Evolutionary conservation across 2,797 vertebrate species (phyloP).

Genomic region (Pteronotus mesoamericanus): DNA sequence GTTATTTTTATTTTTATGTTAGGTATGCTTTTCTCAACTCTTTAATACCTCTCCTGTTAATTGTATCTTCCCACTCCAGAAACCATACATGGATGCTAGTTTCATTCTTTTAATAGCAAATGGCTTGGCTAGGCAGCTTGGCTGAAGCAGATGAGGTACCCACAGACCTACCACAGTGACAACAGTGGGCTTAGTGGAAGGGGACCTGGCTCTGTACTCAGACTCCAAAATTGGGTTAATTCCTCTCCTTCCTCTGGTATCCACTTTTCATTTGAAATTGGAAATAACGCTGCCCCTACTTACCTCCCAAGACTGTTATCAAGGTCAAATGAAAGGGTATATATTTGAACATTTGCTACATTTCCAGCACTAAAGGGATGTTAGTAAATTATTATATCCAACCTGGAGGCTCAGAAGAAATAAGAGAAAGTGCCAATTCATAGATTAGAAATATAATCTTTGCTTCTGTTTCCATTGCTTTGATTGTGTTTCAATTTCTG

Average conservation of each 20-base stretch:
- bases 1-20: not conserved
- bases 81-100: not conserved
- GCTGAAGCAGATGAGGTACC: not conserved
- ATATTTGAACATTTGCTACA: not conserved
- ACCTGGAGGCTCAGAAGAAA: not conserved
- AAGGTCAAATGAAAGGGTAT: not conserved
- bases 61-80: not conserved
- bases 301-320: not conserved
- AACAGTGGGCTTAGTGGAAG: not conserved
- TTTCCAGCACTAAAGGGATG: not conserved
- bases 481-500: not conserved
- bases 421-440: not conserved
- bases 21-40: not conserved
- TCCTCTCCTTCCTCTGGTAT: not conserved
- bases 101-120: not conserved
- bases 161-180: not conserved
- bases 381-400: not conserved
- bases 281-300: not conserved
- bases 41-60: not conserved
- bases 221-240: not conserved
- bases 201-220: not conserved
- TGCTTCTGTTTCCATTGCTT: not conserved
- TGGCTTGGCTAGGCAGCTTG: not conserved
- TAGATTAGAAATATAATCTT: not conserved
- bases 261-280: conserved; percentile 32